Conservation (phyloP, 2,113 vertebrate species). For the Gasterosteus aculeatus region DNA sequence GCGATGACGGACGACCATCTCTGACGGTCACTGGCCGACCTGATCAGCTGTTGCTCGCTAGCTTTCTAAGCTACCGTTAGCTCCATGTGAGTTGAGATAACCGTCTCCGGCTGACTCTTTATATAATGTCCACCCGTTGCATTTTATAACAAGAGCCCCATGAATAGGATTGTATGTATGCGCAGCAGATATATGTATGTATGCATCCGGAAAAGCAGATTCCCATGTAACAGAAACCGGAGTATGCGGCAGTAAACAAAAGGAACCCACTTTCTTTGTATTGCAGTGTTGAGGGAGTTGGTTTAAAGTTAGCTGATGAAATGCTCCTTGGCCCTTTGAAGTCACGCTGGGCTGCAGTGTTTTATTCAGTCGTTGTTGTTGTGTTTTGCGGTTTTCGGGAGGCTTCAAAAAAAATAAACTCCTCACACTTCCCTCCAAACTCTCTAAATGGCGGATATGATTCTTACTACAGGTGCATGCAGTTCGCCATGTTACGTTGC, state of each 20-base stretch:
- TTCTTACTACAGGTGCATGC: no score
- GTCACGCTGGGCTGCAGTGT: no score
- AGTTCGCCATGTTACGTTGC: background rate
- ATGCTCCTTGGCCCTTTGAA: background rate
- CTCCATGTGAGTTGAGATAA: background rate
- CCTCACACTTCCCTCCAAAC: no score
- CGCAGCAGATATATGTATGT: background rate
- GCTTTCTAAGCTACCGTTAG: background rate
- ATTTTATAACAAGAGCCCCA: background rate
- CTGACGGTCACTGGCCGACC: background rate
- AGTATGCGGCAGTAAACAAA: background rate
- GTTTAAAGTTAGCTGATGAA: background rate
- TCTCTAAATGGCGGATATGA: no score
- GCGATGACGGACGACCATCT: background rate
- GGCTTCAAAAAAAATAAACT: no score
- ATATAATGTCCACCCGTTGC: background rate
- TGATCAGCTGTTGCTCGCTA: background rate
- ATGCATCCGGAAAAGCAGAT: background rate
- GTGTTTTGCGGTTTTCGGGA: background rate
- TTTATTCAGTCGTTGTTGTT: no score
- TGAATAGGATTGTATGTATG: background rate
- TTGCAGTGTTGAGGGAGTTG: background rate
- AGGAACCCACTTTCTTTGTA: background rate
- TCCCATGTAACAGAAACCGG: background rate
- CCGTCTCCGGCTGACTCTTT: background rate